Evolutionary conservation across 1,140 invertebrate genomes (phyloP).

Genomic region (Sitobion miscanthi): DNA sequence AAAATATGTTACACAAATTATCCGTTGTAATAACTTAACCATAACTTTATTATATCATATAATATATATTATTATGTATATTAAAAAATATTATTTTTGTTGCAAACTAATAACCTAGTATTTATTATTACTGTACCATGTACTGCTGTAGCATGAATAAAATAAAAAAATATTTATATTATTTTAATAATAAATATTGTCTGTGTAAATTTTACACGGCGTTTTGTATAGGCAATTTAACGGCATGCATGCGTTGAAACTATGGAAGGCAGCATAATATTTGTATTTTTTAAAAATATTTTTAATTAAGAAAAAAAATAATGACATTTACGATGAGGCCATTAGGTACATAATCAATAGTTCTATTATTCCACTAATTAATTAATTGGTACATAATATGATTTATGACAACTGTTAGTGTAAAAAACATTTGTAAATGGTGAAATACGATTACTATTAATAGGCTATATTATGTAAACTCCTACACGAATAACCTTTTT

Average conservation of each 20-base stretch:
- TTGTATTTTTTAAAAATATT: not conserved
- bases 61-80: not conserved
- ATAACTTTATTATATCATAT: not conserved
- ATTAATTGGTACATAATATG: not conserved
- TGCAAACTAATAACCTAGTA: too few relatives aligned
- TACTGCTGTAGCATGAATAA: too few relatives aligned
- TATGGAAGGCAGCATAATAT: not conserved
- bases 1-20: not conserved
- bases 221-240: slow-evolving; percentile 4
- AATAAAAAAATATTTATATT: too few relatives aligned
- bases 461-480: not conserved
- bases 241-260: not conserved
- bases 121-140: too few relatives aligned
- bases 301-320: not conserved
- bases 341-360: not conserved
- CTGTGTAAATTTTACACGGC: not conserved
- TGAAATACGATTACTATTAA: not conserved
- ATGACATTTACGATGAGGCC: not conserved
- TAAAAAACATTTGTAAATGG: not conserved
- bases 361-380: not conserved
- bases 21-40: not conserved
- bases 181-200: too few relatives aligned
- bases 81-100: not conserved
- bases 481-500: too few relatives aligned
- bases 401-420: not conserved